A percentile compares a stretch with the other conserved stretches of the same genome.
Conservation (phyloP, 2,113 vertebrate genomes). For the rat (Rattus norvegicus) region GRCr8 NC_086023.1:117866001-117866500, state of each 20-base stretch:
- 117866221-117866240: not conserved
- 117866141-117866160: constrained; percentile 63
- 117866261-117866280: not conserved
- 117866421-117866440: not conserved
- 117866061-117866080: not conserved
- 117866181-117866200: constrained; percentile 56
- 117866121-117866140: not conserved
- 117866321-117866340: not conserved
- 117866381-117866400: not conserved
- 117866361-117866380: constrained; percentile 44
- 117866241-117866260: constrained; percentile 35
- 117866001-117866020: not conserved
- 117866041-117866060: constrained; percentile 14
- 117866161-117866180: constrained; percentile 63
- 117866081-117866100: not conserved
- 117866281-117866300: not conserved
- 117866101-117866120: constrained; percentile 13
- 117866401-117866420: constrained; percentile 9
- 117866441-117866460: not conserved
- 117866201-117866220: not conserved
- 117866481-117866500: not conserved
- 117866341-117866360: not conserved
- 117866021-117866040: not conserved
- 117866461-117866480: not conserved
- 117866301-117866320: not conserved